Base-by-base conservation (phyloP, 1,140 invertebrate genomes). In the Papilio machaon region DNA sequence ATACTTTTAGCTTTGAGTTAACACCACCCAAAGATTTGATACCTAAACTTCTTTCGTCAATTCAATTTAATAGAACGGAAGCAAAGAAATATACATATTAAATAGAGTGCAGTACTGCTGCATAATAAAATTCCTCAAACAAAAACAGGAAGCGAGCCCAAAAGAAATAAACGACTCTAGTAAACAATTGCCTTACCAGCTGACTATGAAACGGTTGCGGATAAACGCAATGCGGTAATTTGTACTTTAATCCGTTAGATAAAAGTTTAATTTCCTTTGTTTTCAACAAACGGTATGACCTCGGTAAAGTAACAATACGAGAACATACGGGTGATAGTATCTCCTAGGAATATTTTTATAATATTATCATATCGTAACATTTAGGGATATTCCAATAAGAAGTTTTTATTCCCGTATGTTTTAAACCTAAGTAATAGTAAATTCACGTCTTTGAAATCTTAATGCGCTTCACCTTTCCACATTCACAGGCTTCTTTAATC, bases 161-260 rank as follows among this genome's bases (percentile, higher is more conserved):
- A 43, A 74, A 64, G 78, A 79, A 47, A 82, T 73, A 79, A 79
- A 82, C 67, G 77, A 49, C 11, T 73, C 35, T 19, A 49, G 81
- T 82, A 80, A 80, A 80, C 79, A 80, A 80, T 73, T 76, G 30
- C 67, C 47, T 47, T 75, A 75, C 73, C 73, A 75, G 73, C 73
- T 75, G 73, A 75, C 73, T 75, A n/a, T 10, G 11, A 75, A 23
- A 17, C 13, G 35, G 10, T 38, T 73, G 38, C 30, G 43, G 43
- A 46, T 73, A 73, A 67, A 47, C 70, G 70, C 17, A 73, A 46
- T 19, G 38, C 10, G 30, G 35, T 7, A 75, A 52, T 52, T 75
- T 30, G 19, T 30, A 75, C 73, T 75, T 49, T 75, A 75, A 13
- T 11, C 19, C n/a, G 4, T 30, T 30, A 13, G 0, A 23, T 6